Base-by-base conservation (phyloP, 2,113 vertebrate genomes). In the Tupaia chinensis region DNA sequence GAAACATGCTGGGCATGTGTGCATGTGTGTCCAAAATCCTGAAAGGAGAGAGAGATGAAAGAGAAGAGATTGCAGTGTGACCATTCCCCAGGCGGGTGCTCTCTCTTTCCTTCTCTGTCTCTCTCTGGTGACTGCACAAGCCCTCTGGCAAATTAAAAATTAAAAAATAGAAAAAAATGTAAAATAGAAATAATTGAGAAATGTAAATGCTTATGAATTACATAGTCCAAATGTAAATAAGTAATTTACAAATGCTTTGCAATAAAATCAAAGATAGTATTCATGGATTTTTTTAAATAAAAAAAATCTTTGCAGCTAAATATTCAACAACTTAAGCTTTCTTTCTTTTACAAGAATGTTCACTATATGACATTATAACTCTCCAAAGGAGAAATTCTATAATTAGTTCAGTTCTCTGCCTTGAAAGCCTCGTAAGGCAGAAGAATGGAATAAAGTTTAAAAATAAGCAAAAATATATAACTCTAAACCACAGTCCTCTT, bases 221-320 rank as follows among this genome's bases (percentile, higher is more conserved):
- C 20, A 97, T 0, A 94, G 79, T 63, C n/a, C 74, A 68, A 79
- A 61, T 61, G 29, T 32, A 95, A 88, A 88, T n/a, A 63, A 81
- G 34, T 85, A 88, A 95, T 89, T n/a, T 84, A 89, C 58, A 97
- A 86, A 19, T 76, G 80, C 78, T 90, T 96, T 95, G 96, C 4
- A 94, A 90, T 95, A 97, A 96, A 98, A 96, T 97, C 60, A 95
- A 96, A 93, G 72, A 89, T 74, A 96, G 72, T 89, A 84, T 79
- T 91, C 88, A 69, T 81, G 89, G 83, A 94, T 78, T 76, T 93
- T 97, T 95, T 90, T 3, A 3, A 72, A 83, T 78, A 91, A 89
- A 86, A 92, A 98, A 97, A 91, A 97, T 94, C 56, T 95, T 94
- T 96, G 85, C 63, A 87, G 56, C 87, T 98, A 96, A 96, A 94